Percentiles rank a stretch among this genome's conserved stretches.
Conservation (phyloP, 2,113 vertebrate species). For the Phaethon lepturus region DNA sequence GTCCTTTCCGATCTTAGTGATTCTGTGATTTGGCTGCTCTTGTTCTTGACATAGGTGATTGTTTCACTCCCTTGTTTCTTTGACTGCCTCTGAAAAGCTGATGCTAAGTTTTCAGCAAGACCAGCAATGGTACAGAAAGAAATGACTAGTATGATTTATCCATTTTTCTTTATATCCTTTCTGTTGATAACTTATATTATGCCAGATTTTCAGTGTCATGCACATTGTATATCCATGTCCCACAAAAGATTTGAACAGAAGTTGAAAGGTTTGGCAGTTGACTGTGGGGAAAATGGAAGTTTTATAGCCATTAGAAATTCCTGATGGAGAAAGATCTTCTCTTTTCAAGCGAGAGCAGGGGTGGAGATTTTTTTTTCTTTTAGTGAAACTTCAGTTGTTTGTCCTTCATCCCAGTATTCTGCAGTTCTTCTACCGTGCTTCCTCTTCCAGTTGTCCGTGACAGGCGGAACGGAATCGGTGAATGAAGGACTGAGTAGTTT, state of each 20-base stretch:
- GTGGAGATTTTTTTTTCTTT: not conserved
- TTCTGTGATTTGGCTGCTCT: not conserved
- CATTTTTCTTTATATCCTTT: not conserved
- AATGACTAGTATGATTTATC: not conserved
- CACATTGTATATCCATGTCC: not conserved
- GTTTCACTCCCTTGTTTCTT: not conserved
- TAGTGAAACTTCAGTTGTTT: not conserved
- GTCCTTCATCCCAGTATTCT: not conserved
- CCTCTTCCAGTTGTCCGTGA: not conserved
- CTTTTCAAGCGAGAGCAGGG: not conserved
- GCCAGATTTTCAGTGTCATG: not conserved
- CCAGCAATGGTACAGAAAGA: not conserved
- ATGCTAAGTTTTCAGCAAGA: not conserved
- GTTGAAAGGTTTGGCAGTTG: not conserved
- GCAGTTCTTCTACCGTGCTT: not conserved
- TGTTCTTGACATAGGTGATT: rapidly evolving
- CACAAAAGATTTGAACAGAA: not conserved
- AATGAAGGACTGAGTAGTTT: not conserved
- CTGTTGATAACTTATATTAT: not conserved
- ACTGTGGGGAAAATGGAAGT: not conserved
- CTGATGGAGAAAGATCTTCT: not conserved
- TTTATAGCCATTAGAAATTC: not conserved
- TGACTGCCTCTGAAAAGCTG: not conserved
- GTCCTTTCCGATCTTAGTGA: too few relatives aligned
- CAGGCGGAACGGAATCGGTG: not conserved